Evolutionary conservation across 2,113 vertebrate species (phyloP).

Genomic region (Pseudopodoces humilis): DNA sequence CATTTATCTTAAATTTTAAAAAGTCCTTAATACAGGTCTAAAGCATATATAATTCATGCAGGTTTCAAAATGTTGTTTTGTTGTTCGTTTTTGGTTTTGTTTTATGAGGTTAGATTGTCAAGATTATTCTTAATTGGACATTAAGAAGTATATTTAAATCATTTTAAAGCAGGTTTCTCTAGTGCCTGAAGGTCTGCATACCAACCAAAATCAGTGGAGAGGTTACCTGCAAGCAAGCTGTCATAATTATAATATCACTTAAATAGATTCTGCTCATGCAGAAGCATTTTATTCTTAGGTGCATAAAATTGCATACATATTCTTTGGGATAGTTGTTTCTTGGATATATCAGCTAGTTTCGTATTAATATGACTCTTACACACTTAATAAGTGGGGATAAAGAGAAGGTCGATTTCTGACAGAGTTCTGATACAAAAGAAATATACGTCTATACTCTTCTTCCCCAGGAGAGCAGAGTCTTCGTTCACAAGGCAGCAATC

Average conservation of each 20-base stretch:
- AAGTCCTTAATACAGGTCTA: not conserved
- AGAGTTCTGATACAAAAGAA: not conserved
- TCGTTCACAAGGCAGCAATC: not conserved
- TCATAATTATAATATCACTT: not conserved
- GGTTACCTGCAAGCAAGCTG: not conserved
- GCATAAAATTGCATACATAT: not conserved
- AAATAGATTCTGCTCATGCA: not conserved
- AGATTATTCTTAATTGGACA: not conserved
- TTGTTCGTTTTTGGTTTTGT: not conserved
- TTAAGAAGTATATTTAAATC: not conserved
- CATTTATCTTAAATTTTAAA: not conserved
- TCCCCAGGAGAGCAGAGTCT: not conserved
- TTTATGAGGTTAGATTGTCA: not conserved
- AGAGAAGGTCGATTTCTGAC: not conserved
- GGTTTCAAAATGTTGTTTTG: not conserved
- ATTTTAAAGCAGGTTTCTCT: not conserved
- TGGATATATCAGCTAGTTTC: not conserved
- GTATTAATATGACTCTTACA: not conserved
- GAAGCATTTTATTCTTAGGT: not conserved
- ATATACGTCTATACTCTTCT: not conserved
- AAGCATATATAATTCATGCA: not conserved
- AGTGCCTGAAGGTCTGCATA: not conserved
- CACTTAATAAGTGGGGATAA: not conserved
- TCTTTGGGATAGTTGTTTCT: not conserved
- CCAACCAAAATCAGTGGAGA: not conserved